These are phyloP conservation scores for Crossaster papposus DNA, from an alignment of 53 echinoderm and acorn worm genomes.

Conservation along the genomic window DNA sequence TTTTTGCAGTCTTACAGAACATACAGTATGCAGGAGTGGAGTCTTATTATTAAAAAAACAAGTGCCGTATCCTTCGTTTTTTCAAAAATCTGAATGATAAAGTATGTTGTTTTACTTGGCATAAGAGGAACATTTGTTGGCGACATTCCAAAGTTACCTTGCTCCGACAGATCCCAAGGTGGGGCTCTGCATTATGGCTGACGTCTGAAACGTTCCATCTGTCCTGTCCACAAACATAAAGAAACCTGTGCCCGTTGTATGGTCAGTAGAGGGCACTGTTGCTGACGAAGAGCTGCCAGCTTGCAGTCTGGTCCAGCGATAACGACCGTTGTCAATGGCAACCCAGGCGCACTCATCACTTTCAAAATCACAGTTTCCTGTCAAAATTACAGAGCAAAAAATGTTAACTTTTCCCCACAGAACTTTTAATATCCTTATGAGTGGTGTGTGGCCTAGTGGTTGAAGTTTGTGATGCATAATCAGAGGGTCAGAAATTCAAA, in stretches of 20 bases:
- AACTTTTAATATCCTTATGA: not conserved
- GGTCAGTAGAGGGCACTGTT: slow-evolving; percentile 71
- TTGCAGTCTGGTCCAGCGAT: slow-evolving; percentile 71
- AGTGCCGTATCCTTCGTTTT: no score
- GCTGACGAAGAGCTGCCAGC: slow-evolving; percentile 52
- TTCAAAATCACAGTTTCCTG: slow-evolving; percentile 91
- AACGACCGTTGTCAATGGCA: slow-evolving; percentile 72
- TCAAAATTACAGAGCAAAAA: not conserved
- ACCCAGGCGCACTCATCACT: slow-evolving; percentile 75
- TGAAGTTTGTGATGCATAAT: no score
- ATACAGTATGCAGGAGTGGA: no score
- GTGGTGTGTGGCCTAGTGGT: no score
- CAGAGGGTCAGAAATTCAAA: no score
- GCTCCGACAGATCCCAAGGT: slow-evolving; percentile 68
- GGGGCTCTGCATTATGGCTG: slow-evolving; percentile 79
- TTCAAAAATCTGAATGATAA: no score
- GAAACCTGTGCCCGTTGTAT: slow-evolving; percentile 69
- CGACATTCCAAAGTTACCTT: slow-evolving; percentile 50
- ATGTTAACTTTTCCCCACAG: not conserved
- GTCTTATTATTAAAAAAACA: no score
- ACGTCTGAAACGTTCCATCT: slow-evolving; percentile 75
- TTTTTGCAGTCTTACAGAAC: no score
- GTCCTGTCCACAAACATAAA: slow-evolving; percentile 94
- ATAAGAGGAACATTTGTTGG: no score
- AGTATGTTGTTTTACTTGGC: no score